A percentile compares a stretch with the other conserved stretches of the same genome.
Conservation (phyloP, 92 coral and sea anemone species). For the Montipora capitata region DNA sequence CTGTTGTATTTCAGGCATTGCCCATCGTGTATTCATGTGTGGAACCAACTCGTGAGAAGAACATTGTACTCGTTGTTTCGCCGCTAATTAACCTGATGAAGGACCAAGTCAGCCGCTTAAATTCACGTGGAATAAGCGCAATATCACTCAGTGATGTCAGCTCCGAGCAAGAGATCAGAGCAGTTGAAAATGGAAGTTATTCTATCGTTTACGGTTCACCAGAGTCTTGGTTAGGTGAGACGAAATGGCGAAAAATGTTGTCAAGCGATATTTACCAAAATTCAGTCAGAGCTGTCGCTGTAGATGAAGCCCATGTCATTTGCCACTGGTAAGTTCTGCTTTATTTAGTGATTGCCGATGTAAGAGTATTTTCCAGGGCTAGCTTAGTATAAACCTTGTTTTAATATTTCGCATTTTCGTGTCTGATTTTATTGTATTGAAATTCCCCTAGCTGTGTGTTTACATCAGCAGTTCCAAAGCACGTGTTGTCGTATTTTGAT, state of each 20-base stretch:
- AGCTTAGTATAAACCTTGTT: not conserved
- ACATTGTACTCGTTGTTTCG: slow-evolving; percentile 26
- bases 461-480: too few relatives aligned
- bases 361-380: not conserved
- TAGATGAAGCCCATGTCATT: slow-evolving; percentile 49
- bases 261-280: not conserved
- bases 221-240: slow-evolving; percentile 19
- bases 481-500: too few relatives aligned
- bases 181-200: not conserved
- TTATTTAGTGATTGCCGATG: not conserved
- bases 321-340: slow-evolving; percentile 40
- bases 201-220: slow-evolving; percentile 45
- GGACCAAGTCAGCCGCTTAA: slow-evolving; percentile 57
- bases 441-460: too few relatives aligned
- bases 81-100: slow-evolving; percentile 52
- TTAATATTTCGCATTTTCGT: too few relatives aligned
- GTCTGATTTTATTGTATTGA: too few relatives aligned
- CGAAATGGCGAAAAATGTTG: slow-evolving; percentile 31
- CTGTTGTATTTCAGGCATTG: not conserved
- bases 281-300: slow-evolving; percentile 6
- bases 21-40: not conserved
- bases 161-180: not conserved
- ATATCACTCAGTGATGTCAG: not conserved
- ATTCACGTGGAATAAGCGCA: slow-evolving; percentile 11
- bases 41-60: not conserved